phyloP scores from a whole-genome alignment of 30 jellyfish, hydroid and myxozoan species.

The Phacellophora camtschatica region DNA sequence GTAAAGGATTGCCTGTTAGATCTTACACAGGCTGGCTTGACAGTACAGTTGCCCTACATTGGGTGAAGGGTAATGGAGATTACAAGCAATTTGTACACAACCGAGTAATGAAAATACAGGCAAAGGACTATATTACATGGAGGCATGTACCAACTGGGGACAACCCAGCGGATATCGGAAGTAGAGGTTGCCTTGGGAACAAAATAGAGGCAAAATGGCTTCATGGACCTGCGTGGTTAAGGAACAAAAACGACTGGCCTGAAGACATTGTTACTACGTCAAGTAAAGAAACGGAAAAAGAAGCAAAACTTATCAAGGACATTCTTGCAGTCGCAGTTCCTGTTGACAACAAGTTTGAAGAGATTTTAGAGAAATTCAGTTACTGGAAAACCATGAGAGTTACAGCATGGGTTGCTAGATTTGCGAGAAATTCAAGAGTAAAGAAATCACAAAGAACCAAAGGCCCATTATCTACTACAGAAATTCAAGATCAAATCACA shows the following conservation, averaged over 20 bases:
- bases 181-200: slow-evolving; percentile 12
- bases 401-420: not conserved
- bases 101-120: slow-evolving; percentile 10
- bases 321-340: not conserved
- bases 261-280: not conserved
- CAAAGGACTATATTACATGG: slow-evolving; percentile 12
- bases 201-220: slow-evolving; percentile 6
- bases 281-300: not conserved
- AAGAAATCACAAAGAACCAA: too few relatives aligned
- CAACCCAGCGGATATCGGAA: slow-evolving; percentile 38
- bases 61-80: slow-evolving; percentile 49
- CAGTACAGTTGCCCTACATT: slow-evolving; percentile 61
- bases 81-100: slow-evolving; percentile 8
- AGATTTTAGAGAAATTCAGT: not conserved
- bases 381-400: not conserved
- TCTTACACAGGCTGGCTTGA: slow-evolving; percentile 43
- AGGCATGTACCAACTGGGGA: slow-evolving; percentile 46
- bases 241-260: slow-evolving; percentile 18
- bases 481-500: not conserved
- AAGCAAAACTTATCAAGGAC: not conserved
- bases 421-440: not conserved
- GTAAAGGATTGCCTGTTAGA: not conserved
- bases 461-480: not conserved
- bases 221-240: slow-evolving; percentile 36
- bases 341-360: not conserved